Percentiles rank a stretch among this genome's conserved stretches.
Evolutionary conservation across 1,140 invertebrate genomes (phyloP).

Genomic region (Acromyrmex charruanus): DNA sequence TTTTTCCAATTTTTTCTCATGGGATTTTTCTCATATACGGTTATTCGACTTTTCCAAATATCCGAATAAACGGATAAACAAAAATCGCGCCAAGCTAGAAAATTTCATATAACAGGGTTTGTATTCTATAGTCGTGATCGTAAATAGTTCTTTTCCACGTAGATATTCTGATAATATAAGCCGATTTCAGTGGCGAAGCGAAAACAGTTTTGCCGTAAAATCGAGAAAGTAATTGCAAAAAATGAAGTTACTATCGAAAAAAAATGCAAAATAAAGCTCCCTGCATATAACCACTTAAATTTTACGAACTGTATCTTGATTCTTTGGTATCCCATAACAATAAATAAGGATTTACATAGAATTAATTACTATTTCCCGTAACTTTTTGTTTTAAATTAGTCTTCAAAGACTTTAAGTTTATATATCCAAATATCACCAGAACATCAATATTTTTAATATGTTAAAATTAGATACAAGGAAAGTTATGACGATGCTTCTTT

Average conservation of each 20-base stretch:
- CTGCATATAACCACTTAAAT: not conserved
- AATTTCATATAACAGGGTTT: slow-evolving; percentile 19
- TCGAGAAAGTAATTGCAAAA: slow-evolving; percentile 37
- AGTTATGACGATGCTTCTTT: not conserved
- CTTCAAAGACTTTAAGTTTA: not conserved
- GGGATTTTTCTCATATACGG: slow-evolving; percentile 7
- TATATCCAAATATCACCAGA: not conserved
- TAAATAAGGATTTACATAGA: slow-evolving; percentile 15
- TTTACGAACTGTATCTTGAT: not conserved
- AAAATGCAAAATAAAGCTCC: slow-evolving; percentile 14
- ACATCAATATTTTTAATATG: too few relatives aligned
- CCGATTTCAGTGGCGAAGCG: slow-evolving; percentile 24
- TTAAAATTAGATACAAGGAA: not conserved
- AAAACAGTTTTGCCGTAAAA: slow-evolving; percentile 12
- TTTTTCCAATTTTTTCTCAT: slow-evolving; percentile 1
- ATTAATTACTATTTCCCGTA: not conserved
- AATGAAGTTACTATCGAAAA: slow-evolving; percentile 27
- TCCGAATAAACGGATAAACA: slow-evolving; percentile 22
- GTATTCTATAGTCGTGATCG: not conserved
- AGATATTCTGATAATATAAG: slow-evolving; percentile 37
- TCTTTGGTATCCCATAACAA: not conserved
- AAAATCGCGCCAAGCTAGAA: slow-evolving; percentile 6
- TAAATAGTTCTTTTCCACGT: slow-evolving; percentile 49
- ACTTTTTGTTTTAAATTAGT: not conserved
- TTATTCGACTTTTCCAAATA: slow-evolving; percentile 14